These are phyloP conservation scores for Melanaphis sacchari DNA, from an alignment of 1,140 invertebrate genomes.

Conservation along the genomic window DNA sequence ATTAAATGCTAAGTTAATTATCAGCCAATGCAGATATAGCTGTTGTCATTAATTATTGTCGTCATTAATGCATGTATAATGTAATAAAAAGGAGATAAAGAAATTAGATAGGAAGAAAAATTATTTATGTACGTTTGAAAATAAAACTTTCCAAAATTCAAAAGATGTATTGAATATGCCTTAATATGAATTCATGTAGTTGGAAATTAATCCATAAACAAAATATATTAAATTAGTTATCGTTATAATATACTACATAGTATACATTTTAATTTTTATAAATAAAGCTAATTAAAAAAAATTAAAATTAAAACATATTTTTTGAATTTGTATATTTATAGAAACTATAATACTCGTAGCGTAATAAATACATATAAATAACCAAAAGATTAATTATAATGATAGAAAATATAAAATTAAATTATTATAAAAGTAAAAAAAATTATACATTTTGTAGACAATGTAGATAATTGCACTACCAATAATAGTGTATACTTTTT, in stretches of 20 bases:
- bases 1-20: background rate
- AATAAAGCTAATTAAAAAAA: background rate
- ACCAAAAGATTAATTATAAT: background rate
- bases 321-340: background rate
- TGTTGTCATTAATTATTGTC: background rate
- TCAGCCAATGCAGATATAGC: background rate
- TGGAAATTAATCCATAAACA: background rate
- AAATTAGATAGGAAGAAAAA: background rate
- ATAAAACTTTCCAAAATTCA: constrained; percentile 13
- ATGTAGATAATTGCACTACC: background rate
- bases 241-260: background rate
- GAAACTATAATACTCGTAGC: background rate
- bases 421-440: too few species aligned
- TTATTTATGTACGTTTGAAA: background rate
- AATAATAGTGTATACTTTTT: background rate
- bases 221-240: background rate
- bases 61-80: background rate
- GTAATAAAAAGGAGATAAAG: background rate
- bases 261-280: too few species aligned
- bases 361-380: background rate
- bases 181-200: background rate
- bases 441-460: background rate
- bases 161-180: background rate
- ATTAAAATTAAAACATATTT: background rate
- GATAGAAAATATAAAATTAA: too few species aligned